Conservation (phyloP, 2,888 invertebrate genomes). For the Merodon equestris region DNA sequence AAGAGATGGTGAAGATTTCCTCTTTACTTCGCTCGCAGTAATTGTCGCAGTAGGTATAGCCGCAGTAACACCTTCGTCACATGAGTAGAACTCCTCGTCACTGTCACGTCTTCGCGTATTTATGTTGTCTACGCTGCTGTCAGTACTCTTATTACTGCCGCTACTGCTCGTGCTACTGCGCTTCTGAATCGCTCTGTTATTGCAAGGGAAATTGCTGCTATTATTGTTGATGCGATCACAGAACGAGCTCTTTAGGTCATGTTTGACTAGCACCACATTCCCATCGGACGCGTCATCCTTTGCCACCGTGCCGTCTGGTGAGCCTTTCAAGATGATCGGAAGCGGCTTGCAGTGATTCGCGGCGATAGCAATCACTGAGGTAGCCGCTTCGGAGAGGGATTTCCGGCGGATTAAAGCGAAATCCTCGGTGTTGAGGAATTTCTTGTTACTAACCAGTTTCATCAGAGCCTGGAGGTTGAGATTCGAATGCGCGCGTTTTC, state of each 20-base stretch:
- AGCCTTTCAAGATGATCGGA: constrained; percentile 72
- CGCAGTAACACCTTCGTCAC: constrained; percentile 49
- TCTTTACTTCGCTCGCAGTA: constrained; percentile 27
- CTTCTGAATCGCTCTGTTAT: constrained; percentile 48
- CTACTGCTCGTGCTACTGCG: constrained; percentile 58
- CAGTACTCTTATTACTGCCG: constrained; percentile 49
- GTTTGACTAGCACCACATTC: constrained; percentile 73
- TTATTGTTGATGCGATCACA: constrained; percentile 70
- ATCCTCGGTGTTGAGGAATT: constrained; percentile 73
- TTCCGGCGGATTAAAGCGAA: constrained; percentile 75
- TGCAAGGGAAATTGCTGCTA: constrained; percentile 44
- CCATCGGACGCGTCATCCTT: constrained; percentile 71
- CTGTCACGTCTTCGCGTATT: constrained; percentile 29
- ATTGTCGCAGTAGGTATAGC: no score
- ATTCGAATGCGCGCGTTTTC: constrained; percentile 71
- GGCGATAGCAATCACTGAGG: constrained; percentile 72
- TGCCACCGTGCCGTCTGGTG: constrained; percentile 63
- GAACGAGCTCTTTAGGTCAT: constrained; percentile 71
- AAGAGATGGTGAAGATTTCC: constrained; percentile 74
- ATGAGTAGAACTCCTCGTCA: constrained; percentile 62
- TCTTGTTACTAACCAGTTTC: constrained; percentile 75
- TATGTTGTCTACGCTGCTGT: constrained; percentile 44
- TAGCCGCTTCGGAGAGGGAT: constrained; percentile 73
- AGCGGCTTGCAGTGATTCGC: constrained; percentile 70
- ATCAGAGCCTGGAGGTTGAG: constrained; percentile 75